Evolutionary conservation across 2,888 invertebrate genomes (phyloP).

Genomic region (Agonum fuliginosum): DNA sequence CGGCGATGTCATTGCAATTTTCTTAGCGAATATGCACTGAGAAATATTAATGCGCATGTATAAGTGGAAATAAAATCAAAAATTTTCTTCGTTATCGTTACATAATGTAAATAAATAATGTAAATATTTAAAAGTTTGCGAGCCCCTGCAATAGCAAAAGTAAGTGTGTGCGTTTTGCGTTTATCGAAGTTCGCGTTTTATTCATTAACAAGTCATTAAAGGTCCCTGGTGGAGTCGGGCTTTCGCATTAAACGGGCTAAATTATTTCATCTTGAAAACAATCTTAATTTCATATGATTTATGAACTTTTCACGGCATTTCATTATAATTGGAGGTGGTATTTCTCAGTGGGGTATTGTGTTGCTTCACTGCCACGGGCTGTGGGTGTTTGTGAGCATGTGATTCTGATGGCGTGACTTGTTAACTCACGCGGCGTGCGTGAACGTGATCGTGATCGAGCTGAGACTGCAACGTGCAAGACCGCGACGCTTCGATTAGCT

Average conservation of each 20-base stretch:
- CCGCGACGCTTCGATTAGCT: background rate
- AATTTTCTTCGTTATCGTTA: too few relatives aligned
- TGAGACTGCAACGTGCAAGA: too few relatives aligned
- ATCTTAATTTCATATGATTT: slow-evolving; percentile 55
- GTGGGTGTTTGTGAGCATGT: background rate
- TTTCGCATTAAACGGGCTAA: slow-evolving; percentile 26
- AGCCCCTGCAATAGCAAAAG: background rate
- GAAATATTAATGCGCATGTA: too few relatives aligned
- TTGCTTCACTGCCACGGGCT: background rate
- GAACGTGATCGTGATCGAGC: background rate
- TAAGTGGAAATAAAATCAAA: too few relatives aligned
- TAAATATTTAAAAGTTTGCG: background rate
- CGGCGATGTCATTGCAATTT: too few relatives aligned
- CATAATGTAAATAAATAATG: too few relatives aligned
- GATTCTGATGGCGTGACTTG: slow-evolving; percentile 41
- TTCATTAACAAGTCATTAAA: slow-evolving; percentile 51
- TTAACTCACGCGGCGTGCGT: background rate
- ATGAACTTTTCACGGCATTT: slow-evolving; percentile 55
- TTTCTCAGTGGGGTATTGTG: slow-evolving; percentile 32
- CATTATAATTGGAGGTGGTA: slow-evolving; percentile 52
- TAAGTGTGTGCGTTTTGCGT: background rate
- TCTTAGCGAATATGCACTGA: too few relatives aligned
- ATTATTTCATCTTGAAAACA: slow-evolving; percentile 52
- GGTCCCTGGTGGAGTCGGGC: background rate
- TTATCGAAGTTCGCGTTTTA: slow-evolving; percentile 43